These are phyloP conservation scores for mouse (Mus musculus) DNA, from an alignment of 2,113 vertebrate species.

Conservation along the genomic window GRCm39 chr16:70361501-70362000, in stretches of 20 bases:
- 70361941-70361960: conserved; percentile 7
- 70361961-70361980: conserved; percentile 7
- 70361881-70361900: not conserved
- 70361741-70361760: conserved; percentile 65
- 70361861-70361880: not conserved
- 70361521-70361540: not conserved
- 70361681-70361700: conserved; percentile 70
- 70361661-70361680: not conserved
- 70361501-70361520: not conserved
- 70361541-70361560: conserved; percentile 43
- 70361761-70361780: conserved; percentile 59
- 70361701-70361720: conserved; percentile 60
- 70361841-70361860: not conserved
- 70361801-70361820: conserved; percentile 54
- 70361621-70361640: not conserved
- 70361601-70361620: not conserved
- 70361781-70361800: conserved; percentile 68
- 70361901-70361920: conserved; percentile 5
- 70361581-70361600: conserved; percentile 63
- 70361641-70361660: not conserved
- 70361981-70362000: conserved; percentile 35
- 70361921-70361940: not conserved
- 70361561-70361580: conserved; percentile 59
- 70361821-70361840: conserved; percentile 64
- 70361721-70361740: conserved; percentile 66